Percentiles rank a stretch among this genome's conserved stretches.
phyloP scores from a whole-genome alignment of 2,797 vertebrate species.

The Melanotaenia pygmaea region DNA sequence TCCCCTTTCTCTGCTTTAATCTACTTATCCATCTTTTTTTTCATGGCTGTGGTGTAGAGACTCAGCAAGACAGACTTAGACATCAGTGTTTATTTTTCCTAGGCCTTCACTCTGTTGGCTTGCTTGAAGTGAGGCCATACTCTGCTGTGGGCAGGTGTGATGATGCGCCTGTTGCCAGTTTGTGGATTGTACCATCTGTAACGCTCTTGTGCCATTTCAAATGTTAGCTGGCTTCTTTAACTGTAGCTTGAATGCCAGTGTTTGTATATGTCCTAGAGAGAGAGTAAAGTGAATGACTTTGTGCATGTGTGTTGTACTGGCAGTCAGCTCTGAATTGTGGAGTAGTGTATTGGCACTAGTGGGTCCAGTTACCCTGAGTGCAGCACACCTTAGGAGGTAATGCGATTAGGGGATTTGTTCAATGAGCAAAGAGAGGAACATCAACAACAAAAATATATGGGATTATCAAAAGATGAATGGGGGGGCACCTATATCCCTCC shows the following conservation, averaged over 20 bases:
- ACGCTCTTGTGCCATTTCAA: slow-evolving; percentile 4
- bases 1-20: slow-evolving; percentile 32
- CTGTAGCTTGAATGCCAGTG: slow-evolving; percentile 7
- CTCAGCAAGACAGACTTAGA: slow-evolving; percentile 21
- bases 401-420: slow-evolving; percentile 81
- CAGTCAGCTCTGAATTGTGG: slow-evolving; percentile 26
- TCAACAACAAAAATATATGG: slow-evolving; percentile 71
- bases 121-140: slow-evolving; percentile 31
- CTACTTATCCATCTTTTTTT: slow-evolving; percentile 14
- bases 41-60: slow-evolving; percentile 8
- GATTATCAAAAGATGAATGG: slow-evolving; percentile 71
- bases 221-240: slow-evolving; percentile 15
- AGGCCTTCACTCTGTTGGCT: slow-evolving; percentile 23
- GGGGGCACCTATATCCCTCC: slow-evolving; percentile 35
- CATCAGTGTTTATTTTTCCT: slow-evolving; percentile 31
- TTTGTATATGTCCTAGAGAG: slow-evolving; percentile 44
- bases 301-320: slow-evolving; percentile 45
- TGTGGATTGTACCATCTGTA: slow-evolving; percentile 24
- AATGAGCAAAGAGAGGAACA: slow-evolving; percentile 71
- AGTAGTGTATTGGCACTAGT: slow-evolving; percentile 50
- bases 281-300: slow-evolving; percentile 25
- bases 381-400: slow-evolving; percentile 75
- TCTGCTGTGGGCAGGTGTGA: slow-evolving; percentile 47
- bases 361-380: slow-evolving; percentile 69
- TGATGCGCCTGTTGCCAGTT: slow-evolving; percentile 39